A percentile compares a stretch with the other conserved stretches of the same genome.
Conservation (phyloP, 2,113 vertebrate species). For the Holacanthus passer region DNA sequence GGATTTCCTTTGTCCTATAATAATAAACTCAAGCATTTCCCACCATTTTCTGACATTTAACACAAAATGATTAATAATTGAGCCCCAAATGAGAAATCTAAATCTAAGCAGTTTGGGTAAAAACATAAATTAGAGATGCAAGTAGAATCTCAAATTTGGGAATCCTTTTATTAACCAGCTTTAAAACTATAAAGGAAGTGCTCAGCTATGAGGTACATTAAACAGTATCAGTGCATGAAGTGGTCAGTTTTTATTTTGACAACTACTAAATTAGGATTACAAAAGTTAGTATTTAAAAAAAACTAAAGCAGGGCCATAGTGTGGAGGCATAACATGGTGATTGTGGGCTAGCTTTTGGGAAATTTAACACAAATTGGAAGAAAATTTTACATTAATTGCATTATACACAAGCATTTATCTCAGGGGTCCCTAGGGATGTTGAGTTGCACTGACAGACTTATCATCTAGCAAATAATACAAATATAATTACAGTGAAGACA, state of each 20-base stretch:
- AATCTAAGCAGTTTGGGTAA: neutral
- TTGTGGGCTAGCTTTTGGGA: neutral
- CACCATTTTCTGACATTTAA: too few species aligned
- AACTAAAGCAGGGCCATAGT: neutral
- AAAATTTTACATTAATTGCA: neutral
- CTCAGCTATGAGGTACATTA: neutral
- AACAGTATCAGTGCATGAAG: constrained; percentile 12
- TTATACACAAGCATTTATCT: neutral
- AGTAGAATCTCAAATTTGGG: neutral
- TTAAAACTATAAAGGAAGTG: neutral
- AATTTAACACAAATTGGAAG: neutral
- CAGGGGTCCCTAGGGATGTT: neutral
- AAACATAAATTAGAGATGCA: neutral
- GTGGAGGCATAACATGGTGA: constrained; percentile 17
- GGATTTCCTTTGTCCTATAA: neutral
- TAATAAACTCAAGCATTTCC: neutral
- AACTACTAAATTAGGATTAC: neutral
- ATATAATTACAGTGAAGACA: constrained; percentile 26
- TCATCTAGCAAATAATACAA: constrained; percentile 11
- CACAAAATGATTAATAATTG: too few species aligned
- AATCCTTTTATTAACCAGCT: constrained; percentile 44
- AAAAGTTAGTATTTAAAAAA: neutral
- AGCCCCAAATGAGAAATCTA: too few species aligned
- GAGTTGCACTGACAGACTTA: neutral
- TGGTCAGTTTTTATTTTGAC: constrained; percentile 1